phyloP scores from a whole-genome alignment of 2,797 vertebrate species.

The Atherinosoma microstoma region DNA sequence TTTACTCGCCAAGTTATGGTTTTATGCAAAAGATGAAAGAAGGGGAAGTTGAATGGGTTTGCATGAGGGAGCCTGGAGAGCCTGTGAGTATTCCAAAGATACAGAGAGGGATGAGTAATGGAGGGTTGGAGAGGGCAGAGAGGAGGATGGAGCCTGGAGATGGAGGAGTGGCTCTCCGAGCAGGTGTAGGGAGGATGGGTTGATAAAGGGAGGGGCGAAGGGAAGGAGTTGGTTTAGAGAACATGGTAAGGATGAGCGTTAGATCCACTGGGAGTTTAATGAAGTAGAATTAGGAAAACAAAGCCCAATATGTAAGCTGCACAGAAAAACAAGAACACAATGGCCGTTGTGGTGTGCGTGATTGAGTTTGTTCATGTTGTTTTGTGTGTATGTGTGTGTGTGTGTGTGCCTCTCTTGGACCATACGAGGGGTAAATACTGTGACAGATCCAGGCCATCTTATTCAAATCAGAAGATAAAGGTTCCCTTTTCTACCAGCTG shows the following conservation, averaged over 20 bases:
- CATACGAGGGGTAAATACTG: conserved; percentile 90
- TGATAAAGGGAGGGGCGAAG: conserved; percentile 47
- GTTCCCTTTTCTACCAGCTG: conserved; percentile 91
- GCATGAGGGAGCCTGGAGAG: conserved; percentile 59
- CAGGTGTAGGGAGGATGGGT: conserved; percentile 70
- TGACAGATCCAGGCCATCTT: conserved; percentile 99
- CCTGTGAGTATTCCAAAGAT: conserved; percentile 68
- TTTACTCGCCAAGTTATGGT: conserved; percentile 58
- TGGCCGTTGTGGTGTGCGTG: conserved; percentile 44
- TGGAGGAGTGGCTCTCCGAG: conserved; percentile 72
- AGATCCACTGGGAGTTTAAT: conserved; percentile 55
- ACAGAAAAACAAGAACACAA: conserved; percentile 58
- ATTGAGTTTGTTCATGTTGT: conserved; percentile 75
- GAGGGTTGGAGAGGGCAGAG: conserved; percentile 62
- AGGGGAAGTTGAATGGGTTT: conserved; percentile 74
- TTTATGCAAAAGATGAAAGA: conserved; percentile 77
- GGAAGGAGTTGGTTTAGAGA: conserved; percentile 40
- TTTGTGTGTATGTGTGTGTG: conserved; percentile 19
- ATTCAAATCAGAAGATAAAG: conserved; percentile 97
- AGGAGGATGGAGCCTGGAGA: conserved; percentile 68
- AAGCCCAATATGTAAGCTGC: conserved; percentile 59
- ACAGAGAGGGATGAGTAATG: conserved; percentile 71
- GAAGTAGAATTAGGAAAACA: conserved; percentile 65
- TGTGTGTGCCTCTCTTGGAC: conserved; percentile 65
- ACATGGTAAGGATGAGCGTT: conserved; percentile 59